Conservation (phyloP, 2,888 invertebrate species). For the Rhodophaea formosa region DNA sequence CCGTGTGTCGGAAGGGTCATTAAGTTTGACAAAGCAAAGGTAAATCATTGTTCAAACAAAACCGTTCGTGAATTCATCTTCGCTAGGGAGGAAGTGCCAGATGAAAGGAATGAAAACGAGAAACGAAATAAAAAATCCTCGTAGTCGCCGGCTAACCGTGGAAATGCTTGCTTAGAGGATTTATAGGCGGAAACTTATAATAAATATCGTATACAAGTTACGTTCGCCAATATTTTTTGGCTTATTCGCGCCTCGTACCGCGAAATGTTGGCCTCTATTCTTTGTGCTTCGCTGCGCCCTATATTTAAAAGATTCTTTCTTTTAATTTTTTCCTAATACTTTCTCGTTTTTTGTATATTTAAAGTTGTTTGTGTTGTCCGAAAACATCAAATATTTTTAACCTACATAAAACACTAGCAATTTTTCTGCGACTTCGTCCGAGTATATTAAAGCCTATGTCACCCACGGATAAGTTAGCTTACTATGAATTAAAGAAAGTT, state of each 20-base stretch:
- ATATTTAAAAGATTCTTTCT: background rate
- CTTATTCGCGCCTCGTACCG: background rate
- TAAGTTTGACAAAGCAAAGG: slow-evolving; percentile 1
- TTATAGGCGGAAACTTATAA: slow-evolving; percentile 16
- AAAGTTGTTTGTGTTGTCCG: no score
- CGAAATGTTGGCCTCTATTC: background rate
- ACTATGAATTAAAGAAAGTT: no score
- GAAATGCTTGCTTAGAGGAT: slow-evolving; percentile 15
- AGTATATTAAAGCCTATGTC: no score
- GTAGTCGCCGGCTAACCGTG: background rate
- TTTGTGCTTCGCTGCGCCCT: background rate
- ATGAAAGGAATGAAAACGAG: slow-evolving; percentile 10
- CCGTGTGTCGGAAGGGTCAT: slow-evolving; percentile 4
- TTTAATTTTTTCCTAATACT: background rate
- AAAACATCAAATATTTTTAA: no score
- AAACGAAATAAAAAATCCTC: background rate
- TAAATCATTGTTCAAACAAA: slow-evolving; percentile 1
- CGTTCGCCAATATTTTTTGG: slow-evolving; percentile 9
- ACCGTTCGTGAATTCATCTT: background rate
- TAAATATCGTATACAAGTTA: slow-evolving; percentile 15
- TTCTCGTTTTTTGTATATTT: no score
- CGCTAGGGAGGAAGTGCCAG: background rate
- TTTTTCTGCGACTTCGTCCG: no score
- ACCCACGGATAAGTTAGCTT: no score
- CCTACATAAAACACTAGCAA: no score